phyloP scores from a whole-genome alignment of 2,113 vertebrate genomes.

The Planiliza haematocheilus region DNA sequence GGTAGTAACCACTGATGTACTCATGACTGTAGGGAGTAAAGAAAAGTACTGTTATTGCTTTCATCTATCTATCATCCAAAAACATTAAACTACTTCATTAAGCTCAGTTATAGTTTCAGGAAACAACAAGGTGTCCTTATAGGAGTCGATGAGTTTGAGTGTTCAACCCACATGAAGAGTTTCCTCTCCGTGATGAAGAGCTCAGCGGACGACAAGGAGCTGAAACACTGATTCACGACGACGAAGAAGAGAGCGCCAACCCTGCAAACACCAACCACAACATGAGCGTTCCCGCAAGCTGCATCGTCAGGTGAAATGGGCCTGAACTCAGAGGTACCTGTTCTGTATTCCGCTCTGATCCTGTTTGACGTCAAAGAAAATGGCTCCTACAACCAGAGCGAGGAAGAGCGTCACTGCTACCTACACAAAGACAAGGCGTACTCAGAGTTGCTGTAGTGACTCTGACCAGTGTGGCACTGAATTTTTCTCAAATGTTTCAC shows the following conservation, averaged over 20 bases:
- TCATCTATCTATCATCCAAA: too few relatives aligned
- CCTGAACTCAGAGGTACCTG: constrained; percentile 82
- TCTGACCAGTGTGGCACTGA: too few relatives aligned
- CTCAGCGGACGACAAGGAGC: constrained; percentile 88
- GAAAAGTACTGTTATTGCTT: not conserved
- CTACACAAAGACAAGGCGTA: constrained; percentile 65
- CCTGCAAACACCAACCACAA: constrained; percentile 72
- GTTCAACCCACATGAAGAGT: constrained; percentile 89
- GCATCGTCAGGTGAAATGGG: too few relatives aligned
- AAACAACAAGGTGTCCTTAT: too few relatives aligned
- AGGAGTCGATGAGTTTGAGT: too few relatives aligned
- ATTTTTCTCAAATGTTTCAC: not conserved
- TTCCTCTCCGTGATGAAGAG: constrained; percentile 94
- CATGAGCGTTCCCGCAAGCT: not conserved
- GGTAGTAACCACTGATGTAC: constrained; percentile 96
- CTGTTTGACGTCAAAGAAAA: constrained; percentile 86
- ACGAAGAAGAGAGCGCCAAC: constrained; percentile 93
- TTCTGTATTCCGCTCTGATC: constrained; percentile 88
- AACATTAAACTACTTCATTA: too few relatives aligned
- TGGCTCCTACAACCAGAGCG: constrained; percentile 87
- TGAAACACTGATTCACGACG: constrained; percentile 94
- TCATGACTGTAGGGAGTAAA: constrained; percentile 87
- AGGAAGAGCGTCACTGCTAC: constrained; percentile 84
- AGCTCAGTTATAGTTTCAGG: too few relatives aligned
- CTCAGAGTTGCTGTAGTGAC: too few relatives aligned